Evolutionary conservation across 2,888 invertebrate species (phyloP), one percentile per base, ranked within the genome.

Genomic region (Idaea dimidiata): DNA sequence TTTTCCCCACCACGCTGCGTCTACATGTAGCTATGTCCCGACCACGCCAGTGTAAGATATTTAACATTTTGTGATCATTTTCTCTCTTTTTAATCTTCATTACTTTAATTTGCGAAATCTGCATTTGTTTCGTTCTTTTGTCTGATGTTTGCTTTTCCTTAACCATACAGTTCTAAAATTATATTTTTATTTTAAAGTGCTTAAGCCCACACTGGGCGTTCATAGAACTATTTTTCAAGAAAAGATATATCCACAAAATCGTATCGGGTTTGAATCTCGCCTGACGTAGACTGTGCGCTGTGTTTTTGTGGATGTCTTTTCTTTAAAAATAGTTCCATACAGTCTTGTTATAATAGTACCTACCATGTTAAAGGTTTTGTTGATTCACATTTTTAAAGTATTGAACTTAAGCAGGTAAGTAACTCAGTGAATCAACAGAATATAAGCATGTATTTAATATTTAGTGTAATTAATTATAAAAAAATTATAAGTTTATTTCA

Each of bases 1-100:
- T 75, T 83, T 82, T 82, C 81, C 85, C 24, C 24, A 24, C 24
- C 88, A 93, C 91, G 93, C 93, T 93, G 91, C 93, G 87, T 82
- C 83, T 86, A 85, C 88, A 78, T 88, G 74, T 89, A 93, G 93
- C 84, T 93, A 93, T 89, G 86, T 93, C 81, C 92, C 93, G 86
- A 93, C 94, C 86, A 94, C 94, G 81, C 94, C 94, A 93, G 94
- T 94, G 94, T 94, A 94, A 94, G 94, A 90, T 76, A 81, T 78
- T 78, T 71, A 70, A 73, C 71, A 72, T 78, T 73, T 73, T 56
- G 56, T 56, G 70, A 74, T 72, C 67, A 73, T 72, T 73, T 72
- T 66, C 59, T 70, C 69, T 63, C 64, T 66, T 66, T 68, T 70
- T 66, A 60, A 67, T 32, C 65, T 59, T 64, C 62, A 59, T 64